Base-by-base conservation (phyloP, 2,888 invertebrate species). In the Chironomus tentans region DNA sequence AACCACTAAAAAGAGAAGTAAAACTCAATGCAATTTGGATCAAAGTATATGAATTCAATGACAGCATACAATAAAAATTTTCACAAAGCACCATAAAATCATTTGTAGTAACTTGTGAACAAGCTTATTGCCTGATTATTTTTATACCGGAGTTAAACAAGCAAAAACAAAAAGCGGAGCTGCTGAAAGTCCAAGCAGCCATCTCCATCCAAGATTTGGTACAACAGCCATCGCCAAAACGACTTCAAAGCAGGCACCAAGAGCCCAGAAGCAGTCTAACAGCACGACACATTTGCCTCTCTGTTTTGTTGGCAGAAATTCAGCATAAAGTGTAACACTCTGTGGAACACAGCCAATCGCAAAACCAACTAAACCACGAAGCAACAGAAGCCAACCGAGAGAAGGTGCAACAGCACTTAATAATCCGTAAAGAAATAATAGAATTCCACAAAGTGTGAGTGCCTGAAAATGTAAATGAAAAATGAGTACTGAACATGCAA, bases 341-440 rank as follows among this genome's bases (percentile, higher is more conserved):
- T 98, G 97, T 75, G 97, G 97, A 50, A 96, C 95, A 82, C 97
- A 97, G 79, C 97, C 97, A 81, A 97, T 95, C 21, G 97, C 95
- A 85, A 98, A 96, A 68, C 98, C 97, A 12, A 97, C 97, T 7
- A 97, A 87, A 13, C 95, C 94, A 82, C 97, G 87, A n/a, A 98
- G 85, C 77, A 97, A 88, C 61, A 98, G 85, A 76, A 98, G 86
- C 94, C 97, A 96, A 74, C 92, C 88, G 82, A 94, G 97, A 82
- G 92, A 95, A 2, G 97, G 96, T 1, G 97, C 92, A 80, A 96
- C 89, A 1, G 97, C 89, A 84, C 96, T 96, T 56, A 97, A 83
- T 24, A 96, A 85, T 13, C 97, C 97, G 84, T 95, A 97, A 82
- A 94, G 93, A 82, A 95, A 95, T 48, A 97, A 86, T 78, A 97